Evolutionary conservation across 2,888 invertebrate genomes (phyloP), one percentile per base, ranked within the genome.

Genomic region (Plusia festucae): DNA sequence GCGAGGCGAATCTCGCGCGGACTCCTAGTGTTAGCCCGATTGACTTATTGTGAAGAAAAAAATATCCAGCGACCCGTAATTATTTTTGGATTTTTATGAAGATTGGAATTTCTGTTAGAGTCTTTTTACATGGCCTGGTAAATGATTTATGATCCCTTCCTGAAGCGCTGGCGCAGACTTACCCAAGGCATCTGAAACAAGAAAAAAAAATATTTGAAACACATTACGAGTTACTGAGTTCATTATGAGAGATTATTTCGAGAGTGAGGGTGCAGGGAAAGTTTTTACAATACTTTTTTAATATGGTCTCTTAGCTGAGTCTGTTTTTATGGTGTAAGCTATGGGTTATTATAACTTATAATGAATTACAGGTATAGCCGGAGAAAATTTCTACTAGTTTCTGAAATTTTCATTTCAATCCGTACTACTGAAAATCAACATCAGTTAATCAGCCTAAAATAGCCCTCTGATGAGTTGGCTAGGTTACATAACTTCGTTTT

Each of bases 141-240:
- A 63, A 71, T 94, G 94, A 94, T 94, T 94, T 94, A 94, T 87
- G 88, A 65, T 62, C 83, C 78, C 87, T 91, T 90, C 91, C 90
- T 89, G 88, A 70, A 78, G 74, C 65, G 15, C 30, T 30, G 30
- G 15, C 40, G 61, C 30, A 40, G 68, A 96, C 97, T 97, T 96
- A 97, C 97, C 97, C 96, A 97, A 97, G 92, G 97, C 97, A 96
- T 97, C 97, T 97, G 97, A 89, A 97, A 97, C 96, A 97, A 96
- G 95, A 90, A 88, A 86, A 91, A 86, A 79, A 77, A 62, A 65
- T 77, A 71, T 65, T 77, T 81, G 57, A 78, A 78, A 76, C 79
- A 82, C 81, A 85, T 76, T 74, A 77, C 52, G 63, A 63, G 58
- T 75, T 65, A 68, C 68, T 13, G 40, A 65, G 66, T 73, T 80